A percentile compares a stretch with the other conserved stretches of the same genome.
Conservation (phyloP, 2,888 invertebrate species). For the Sepioteuthis lessoniana region DNA sequence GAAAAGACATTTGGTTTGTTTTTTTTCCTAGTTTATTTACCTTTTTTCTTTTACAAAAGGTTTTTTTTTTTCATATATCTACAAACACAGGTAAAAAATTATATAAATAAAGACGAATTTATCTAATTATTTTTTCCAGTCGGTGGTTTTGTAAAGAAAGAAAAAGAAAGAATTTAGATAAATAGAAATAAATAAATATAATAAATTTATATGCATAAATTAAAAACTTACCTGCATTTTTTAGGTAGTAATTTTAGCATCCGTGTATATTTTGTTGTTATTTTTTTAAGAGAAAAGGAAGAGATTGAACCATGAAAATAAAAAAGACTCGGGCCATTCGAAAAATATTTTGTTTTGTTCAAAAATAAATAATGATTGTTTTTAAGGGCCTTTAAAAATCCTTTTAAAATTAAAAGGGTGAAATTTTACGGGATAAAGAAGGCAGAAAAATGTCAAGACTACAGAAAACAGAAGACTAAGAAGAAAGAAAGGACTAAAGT, state of each 20-base stretch:
- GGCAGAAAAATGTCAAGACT: background rate
- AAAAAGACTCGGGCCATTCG: background rate
- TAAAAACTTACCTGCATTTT: background rate
- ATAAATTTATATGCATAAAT: background rate
- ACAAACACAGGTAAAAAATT: too few species aligned
- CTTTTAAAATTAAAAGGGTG: background rate
- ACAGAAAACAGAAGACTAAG: background rate
- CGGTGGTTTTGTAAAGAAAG: too few species aligned
- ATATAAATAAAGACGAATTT: too few species aligned
- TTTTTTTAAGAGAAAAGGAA: too few species aligned
- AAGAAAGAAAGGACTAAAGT: background rate
- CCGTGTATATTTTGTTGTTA: background rate
- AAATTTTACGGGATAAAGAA: background rate
- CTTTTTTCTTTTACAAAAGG: too few species aligned
- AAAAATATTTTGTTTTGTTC: background rate
- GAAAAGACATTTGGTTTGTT: too few species aligned
- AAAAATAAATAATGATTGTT: background rate
- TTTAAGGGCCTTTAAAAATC: background rate
- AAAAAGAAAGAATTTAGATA: background rate
- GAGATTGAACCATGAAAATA: too few species aligned
- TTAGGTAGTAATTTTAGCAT: background rate
- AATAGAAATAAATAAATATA: background rate
- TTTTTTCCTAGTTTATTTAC: too few species aligned
- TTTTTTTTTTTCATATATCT: too few species aligned
- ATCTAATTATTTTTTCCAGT: too few species aligned